phyloP scores from a whole-genome alignment of 2,797 vertebrate genomes.

The Coracias cyanogaster region DNA sequence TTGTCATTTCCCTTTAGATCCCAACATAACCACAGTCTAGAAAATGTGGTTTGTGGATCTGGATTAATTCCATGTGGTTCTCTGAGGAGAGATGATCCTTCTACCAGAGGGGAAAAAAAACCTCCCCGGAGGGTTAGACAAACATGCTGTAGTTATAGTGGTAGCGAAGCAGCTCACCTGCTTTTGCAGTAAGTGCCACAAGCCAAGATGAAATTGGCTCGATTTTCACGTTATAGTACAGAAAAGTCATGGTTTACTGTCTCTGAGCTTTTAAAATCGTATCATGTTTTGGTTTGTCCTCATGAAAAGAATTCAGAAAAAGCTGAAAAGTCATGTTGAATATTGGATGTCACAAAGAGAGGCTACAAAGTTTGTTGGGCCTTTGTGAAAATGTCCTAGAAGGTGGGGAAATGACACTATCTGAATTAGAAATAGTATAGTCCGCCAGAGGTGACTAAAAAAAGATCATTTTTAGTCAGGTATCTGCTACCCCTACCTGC shows the following conservation, averaged over 20 bases:
- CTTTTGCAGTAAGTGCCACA: not conserved
- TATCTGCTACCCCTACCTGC: not conserved
- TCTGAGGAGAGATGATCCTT: not conserved
- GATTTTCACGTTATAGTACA: not conserved
- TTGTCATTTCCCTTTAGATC: slow-evolving; percentile 32
- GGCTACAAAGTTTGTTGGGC: not conserved
- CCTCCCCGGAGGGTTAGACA: not conserved
- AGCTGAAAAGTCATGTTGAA: not conserved
- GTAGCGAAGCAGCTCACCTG: not conserved
- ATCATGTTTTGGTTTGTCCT: not conserved
- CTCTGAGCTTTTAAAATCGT: not conserved
- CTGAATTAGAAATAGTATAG: not conserved
- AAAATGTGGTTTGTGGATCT: slow-evolving; percentile 41
- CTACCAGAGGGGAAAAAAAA: not conserved
- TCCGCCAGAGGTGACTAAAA: not conserved
- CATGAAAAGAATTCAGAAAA: not conserved
- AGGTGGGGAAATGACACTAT: not conserved
- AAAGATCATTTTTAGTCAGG: not conserved
- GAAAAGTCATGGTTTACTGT: not conserved
- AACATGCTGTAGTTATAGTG: not conserved
- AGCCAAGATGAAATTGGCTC: not conserved
- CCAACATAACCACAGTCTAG: slow-evolving; percentile 14
- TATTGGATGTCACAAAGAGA: not conserved
- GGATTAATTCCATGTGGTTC: not conserved
- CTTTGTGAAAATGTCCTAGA: not conserved